Base-by-base conservation (phyloP, 2,113 vertebrate genomes). In the Xiphophorus couchianus region DNA sequence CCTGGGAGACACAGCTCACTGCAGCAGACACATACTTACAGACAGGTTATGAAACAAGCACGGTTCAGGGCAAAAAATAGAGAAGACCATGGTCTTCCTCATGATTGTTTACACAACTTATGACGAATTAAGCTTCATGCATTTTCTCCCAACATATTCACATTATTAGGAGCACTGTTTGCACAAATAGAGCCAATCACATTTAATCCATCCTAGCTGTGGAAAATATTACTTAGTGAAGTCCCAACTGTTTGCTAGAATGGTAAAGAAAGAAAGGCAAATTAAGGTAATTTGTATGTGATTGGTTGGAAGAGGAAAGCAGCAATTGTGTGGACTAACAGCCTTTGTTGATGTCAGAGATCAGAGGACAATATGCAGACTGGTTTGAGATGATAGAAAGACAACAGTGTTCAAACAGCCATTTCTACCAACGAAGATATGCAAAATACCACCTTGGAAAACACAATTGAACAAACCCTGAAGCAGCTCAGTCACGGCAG, bases 1-100 rank as follows among this genome's bases (percentile, higher is more conserved):
- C 69, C 80, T 80, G 74, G 81, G 82, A 58, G 51, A 88, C 82
- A 78, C 84, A 90, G 86, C 82, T 84, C 82, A 84, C 81, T 93
- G 90, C 90, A 89, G 89, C 83, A 91, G 72, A 90, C 71, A 64
- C 84, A 79, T 58, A 58, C 63, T 66, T 35, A 58, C 11, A 39
- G 63, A 74, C 35, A 44, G 39, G 62, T 73, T 48, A 63, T 63
- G 61, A 73, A 73, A 48, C 71, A 5, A 44, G 61, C 72, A 51
- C 6, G 42, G 62, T 73, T 25, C 42, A 58, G 48, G 73, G 64
- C 44, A 74, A 15, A 29, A 62, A 74, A 30, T n/a, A 9, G 28
- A 51, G 9, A 33, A 37, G 4, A 27, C 29, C 62, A 5, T 17
- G 7, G 10, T 13, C 54, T 48, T 14, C 25, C 51, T n/a, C 15